phyloP scores from a whole-genome alignment of 1,140 invertebrate species.

The Pteromalus puparum region DNA sequence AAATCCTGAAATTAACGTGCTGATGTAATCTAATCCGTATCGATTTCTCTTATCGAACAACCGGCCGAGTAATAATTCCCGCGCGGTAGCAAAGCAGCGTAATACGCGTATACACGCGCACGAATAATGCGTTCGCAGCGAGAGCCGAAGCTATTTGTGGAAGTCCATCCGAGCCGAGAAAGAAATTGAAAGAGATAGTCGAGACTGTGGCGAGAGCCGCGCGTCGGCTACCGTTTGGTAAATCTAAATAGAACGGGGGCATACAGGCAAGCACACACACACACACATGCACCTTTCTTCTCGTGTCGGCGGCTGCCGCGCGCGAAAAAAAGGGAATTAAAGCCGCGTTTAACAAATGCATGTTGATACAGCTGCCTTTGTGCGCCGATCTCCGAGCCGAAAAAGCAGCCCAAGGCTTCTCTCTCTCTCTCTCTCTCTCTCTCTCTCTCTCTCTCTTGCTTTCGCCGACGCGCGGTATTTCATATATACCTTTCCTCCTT shows the following conservation, averaged over 20 bases:
- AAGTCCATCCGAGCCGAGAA: not conserved
- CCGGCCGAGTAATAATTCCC: no score
- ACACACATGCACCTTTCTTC: constrained; percentile 23
- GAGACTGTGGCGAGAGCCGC: not conserved
- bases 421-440: not conserved
- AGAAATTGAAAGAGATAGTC: constrained; percentile 16
- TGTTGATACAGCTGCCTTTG: constrained; percentile 71
- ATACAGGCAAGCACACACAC: not conserved
- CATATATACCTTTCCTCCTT: not conserved
- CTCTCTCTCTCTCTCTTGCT: not conserved
- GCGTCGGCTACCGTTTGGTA: constrained; percentile 22
- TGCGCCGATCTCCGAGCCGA: constrained; percentile 56
- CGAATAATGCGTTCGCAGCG: not conserved
- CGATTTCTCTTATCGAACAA: no score
- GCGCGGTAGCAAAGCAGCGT: no score
- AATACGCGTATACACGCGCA: no score
- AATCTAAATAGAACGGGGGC: constrained; percentile 43
- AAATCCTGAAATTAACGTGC: not conserved
- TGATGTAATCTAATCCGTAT: no score
- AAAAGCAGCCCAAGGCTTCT: constrained; percentile 32
- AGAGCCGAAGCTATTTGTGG: not conserved
- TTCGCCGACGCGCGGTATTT: constrained; percentile 29
- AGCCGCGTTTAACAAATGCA: constrained; percentile 64
- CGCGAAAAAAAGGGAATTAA: constrained; percentile 53
- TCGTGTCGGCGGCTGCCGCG: not conserved